phyloP scores from a whole-genome alignment of 2,797 vertebrate species.

The Psittacula echo region DNA sequence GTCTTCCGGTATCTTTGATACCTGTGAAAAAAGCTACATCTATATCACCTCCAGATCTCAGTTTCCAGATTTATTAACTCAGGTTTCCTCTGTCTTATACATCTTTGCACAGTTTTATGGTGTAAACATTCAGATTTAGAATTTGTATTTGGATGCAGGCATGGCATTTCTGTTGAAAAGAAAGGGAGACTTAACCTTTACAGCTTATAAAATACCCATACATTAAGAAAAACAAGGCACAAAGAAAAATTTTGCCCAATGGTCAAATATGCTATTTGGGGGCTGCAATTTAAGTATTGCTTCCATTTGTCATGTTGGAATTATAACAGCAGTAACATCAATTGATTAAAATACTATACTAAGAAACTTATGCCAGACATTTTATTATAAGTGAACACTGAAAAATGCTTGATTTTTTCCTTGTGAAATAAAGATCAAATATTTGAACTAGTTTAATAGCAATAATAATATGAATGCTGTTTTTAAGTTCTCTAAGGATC shows the following conservation, averaged over 20 bases:
- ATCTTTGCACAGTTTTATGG: not conserved
- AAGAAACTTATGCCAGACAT: not conserved
- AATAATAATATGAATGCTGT: not conserved
- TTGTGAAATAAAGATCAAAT: not conserved
- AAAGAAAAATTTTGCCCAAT: not conserved
- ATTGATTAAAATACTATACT: not conserved
- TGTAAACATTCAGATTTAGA: not conserved
- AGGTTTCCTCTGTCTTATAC: not conserved
- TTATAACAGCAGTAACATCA: not conserved
- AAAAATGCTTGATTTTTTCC: not conserved
- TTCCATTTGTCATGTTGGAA: not conserved
- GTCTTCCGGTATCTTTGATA: not conserved
- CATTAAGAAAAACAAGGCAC: accelerated
- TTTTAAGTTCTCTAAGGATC: not conserved
- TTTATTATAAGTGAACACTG: not conserved
- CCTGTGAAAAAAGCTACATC: not conserved
- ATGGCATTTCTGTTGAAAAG: not conserved
- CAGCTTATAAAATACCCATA: not conserved
- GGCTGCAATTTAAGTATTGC: not conserved
- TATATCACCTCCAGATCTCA: accelerated
- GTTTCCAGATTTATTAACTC: not conserved
- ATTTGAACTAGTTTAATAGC: not conserved
- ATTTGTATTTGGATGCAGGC: not conserved
- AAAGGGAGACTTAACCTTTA: not conserved
- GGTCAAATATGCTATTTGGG: not conserved